These are phyloP conservation scores for Drosophila nasuta DNA, from an alignment of 1,140 invertebrate species.

Conservation along the genomic window DNA sequence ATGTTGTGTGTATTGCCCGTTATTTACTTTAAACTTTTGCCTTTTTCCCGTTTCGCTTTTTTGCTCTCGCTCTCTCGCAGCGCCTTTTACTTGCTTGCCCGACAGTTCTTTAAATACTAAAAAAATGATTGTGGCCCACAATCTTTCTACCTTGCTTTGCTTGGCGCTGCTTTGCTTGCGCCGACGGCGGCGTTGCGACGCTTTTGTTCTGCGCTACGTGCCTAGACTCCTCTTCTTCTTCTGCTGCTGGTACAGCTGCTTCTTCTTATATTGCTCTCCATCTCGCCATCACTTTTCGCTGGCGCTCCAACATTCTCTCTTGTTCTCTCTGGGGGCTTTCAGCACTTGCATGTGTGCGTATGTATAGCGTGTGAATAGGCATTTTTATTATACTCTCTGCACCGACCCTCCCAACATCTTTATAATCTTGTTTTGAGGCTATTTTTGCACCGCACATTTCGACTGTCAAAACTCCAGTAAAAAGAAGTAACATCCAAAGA, in stretches of 20 bases:
- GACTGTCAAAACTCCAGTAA: too few relatives aligned
- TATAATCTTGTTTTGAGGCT: too few relatives aligned
- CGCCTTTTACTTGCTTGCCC: constrained; percentile 53
- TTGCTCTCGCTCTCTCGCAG: constrained; percentile 33
- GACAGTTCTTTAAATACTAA: constrained; percentile 61
- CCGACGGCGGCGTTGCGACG: constrained; percentile 34
- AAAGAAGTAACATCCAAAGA: too few relatives aligned
- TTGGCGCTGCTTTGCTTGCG: constrained; percentile 22
- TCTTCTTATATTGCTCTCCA: constrained; percentile 37
- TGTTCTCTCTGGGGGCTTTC: constrained; percentile 28
- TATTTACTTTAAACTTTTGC: constrained; percentile 55
- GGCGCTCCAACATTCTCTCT: constrained; percentile 39
- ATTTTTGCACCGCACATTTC: too few relatives aligned
- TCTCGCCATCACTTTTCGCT: constrained; percentile 40
- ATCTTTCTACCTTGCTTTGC: constrained; percentile 28
- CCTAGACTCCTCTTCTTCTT: constrained; percentile 44
- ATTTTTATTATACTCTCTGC: not conserved
- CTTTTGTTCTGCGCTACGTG: constrained; percentile 54
- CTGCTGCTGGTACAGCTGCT: too few relatives aligned
- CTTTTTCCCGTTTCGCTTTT: constrained; percentile 28
- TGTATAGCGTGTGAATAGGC: constrained; percentile 6
- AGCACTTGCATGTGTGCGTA: not conserved
- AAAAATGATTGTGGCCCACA: constrained; percentile 47
- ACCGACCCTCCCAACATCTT: not conserved
- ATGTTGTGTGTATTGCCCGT: constrained; percentile 33